Evolutionary conservation across 2,113 vertebrate genomes (phyloP).

Genomic region (Chrysemys picta): DNA sequence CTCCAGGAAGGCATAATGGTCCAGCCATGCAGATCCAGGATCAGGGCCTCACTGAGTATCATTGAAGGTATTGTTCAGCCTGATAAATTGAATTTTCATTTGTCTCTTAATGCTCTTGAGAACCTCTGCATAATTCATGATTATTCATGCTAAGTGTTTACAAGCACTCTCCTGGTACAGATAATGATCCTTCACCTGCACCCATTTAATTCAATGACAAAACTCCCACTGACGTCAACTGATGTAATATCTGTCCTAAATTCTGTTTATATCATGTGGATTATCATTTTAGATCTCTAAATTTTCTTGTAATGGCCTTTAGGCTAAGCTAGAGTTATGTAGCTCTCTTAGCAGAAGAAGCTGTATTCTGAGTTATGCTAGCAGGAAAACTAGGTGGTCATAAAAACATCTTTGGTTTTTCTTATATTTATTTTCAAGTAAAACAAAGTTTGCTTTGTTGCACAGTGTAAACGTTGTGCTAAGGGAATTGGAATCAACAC

Average conservation of each 20-base stretch:
- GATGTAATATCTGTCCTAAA: background rate
- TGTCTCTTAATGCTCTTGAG: background rate
- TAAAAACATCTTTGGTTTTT: background rate
- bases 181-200: background rate
- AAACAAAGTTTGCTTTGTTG: constrained; percentile 11
- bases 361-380: background rate
- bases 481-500: background rate
- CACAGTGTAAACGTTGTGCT: background rate
- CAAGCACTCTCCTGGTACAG: background rate
- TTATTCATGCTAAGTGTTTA: background rate
- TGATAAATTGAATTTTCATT: background rate
- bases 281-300: background rate
- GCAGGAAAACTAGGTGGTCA: background rate
- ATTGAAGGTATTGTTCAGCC: background rate
- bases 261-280: background rate
- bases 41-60: background rate
- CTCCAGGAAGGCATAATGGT: background rate
- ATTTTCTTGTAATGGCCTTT: background rate
- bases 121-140: background rate
- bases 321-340: background rate
- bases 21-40: background rate
- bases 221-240: background rate
- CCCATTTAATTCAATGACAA: background rate
- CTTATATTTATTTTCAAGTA: constrained; percentile 16
- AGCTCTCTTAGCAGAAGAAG: background rate